phyloP scores from a whole-genome alignment of 2,888 invertebrate genomes.

The Ichneumon xanthorius region DNA sequence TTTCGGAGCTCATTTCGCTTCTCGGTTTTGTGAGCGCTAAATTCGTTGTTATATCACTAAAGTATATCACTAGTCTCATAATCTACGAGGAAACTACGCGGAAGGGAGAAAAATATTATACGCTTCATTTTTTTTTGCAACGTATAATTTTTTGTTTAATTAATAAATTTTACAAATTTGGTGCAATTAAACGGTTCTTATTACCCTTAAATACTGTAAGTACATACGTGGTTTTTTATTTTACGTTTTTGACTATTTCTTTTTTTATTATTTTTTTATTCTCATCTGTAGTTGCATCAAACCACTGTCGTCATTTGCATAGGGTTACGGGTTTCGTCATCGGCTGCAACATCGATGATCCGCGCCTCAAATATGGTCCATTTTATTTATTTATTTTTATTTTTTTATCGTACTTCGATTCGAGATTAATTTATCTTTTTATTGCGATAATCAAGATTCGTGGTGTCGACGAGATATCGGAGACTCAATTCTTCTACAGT shows the following conservation, averaged over 20 bases:
- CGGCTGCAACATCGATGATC: slow-evolving; percentile 61
- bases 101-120: background rate
- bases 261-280: slow-evolving; percentile 49
- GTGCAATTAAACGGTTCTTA: slow-evolving; percentile 75
- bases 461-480: slow-evolving; percentile 33
- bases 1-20: background rate
- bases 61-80: slow-evolving; percentile 9
- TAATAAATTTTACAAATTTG: slow-evolving; percentile 80
- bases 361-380: slow-evolving; percentile 57
- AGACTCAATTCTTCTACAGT: slow-evolving; percentile 40
- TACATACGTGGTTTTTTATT: slow-evolving; percentile 72
- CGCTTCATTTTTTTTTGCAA: slow-evolving; percentile 63
- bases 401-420: slow-evolving; percentile 15
- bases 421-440: slow-evolving; percentile 31
- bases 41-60: slow-evolving; percentile 1
- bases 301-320: slow-evolving; percentile 61
- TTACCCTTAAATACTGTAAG: slow-evolving; percentile 74
- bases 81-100: slow-evolving; percentile 13
- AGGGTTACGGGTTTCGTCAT: slow-evolving; percentile 58
- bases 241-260: slow-evolving; percentile 52
- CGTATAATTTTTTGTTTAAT: slow-evolving; percentile 74
- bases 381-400: slow-evolving; percentile 32
- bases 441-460: slow-evolving; percentile 48
- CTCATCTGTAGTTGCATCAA: slow-evolving; percentile 60
- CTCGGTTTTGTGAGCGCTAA: background rate